Evolutionary conservation across 1,140 invertebrate genomes (phyloP).

Genomic region (Caenorhabditis briggsae): DNA sequence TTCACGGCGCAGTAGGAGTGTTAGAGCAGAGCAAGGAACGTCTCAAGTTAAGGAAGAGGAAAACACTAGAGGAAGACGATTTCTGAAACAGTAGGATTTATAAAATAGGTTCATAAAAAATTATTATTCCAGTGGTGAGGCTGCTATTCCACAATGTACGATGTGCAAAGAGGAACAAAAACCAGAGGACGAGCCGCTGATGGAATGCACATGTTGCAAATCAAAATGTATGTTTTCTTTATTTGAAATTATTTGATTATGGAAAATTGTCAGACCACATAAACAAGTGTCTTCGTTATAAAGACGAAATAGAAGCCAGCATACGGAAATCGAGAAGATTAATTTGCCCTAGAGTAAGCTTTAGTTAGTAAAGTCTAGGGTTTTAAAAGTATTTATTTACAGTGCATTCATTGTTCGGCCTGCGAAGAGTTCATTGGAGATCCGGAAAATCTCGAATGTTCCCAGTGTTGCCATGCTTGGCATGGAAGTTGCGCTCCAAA

Average conservation of each 20-base stretch:
- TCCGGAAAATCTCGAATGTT: constrained; percentile 45
- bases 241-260: not conserved
- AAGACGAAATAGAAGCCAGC: not conserved
- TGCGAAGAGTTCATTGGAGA: constrained; percentile 43
- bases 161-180: constrained; percentile 8
- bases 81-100: not conserved
- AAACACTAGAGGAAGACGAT: not conserved
- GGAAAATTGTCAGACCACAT: constrained; percentile 37
- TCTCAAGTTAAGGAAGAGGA: not conserved
- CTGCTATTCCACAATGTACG: not conserved
- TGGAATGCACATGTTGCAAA: constrained; percentile 7
- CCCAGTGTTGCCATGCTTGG: constrained; percentile 22
- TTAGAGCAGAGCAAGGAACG: not conserved
- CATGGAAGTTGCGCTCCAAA: constrained; percentile 49
- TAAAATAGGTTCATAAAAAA: not conserved
- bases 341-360: constrained; percentile 27
- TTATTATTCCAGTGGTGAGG: not conserved
- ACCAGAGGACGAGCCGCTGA: not conserved
- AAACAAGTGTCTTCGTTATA: constrained; percentile 5
- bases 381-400: constrained; percentile 13
- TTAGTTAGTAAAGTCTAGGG: not conserved
- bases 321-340: not conserved
- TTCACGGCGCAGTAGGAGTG: not conserved
- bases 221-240: constrained; percentile 3
- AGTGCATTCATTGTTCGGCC: constrained; percentile 34